Conservation (phyloP, 1,140 invertebrate species). For the Prorops nasuta region DNA sequence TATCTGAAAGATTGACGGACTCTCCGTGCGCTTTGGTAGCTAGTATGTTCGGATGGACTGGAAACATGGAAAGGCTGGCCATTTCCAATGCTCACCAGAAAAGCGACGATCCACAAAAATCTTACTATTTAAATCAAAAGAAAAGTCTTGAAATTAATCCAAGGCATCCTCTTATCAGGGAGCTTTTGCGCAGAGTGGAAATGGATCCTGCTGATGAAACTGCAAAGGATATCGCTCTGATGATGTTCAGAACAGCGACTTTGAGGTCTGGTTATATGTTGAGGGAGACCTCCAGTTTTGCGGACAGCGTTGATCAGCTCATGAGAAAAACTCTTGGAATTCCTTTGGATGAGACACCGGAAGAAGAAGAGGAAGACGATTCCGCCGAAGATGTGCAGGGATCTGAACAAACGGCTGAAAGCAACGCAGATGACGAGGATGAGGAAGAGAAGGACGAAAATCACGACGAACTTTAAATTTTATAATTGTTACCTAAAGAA, state of each 20-base stretch:
- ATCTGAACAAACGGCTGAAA: constrained; percentile 53
- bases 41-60: constrained; percentile 95
- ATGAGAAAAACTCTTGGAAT: constrained; percentile 82
- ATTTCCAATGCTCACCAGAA: constrained; percentile 97
- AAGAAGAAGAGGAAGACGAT: constrained; percentile 61
- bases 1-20: constrained; percentile 87
- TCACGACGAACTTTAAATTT: constrained; percentile 45
- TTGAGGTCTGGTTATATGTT: constrained; percentile 88
- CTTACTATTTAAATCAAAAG: constrained; percentile 93
- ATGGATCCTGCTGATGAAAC: constrained; percentile 75
- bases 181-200: constrained; percentile 81
- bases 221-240: constrained; percentile 83
- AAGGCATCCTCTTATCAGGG: constrained; percentile 91
- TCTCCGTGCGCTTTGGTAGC: constrained; percentile 98
- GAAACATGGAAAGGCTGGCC: constrained; percentile 98
- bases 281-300: constrained; percentile 83
- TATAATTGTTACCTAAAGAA: constrained; percentile 16
- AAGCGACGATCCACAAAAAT: constrained; percentile 85
- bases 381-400: constrained; percentile 60
- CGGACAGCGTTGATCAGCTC: constrained; percentile 83
- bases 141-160: constrained; percentile 98
- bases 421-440: constrained; percentile 55
- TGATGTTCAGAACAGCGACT: constrained; percentile 94
- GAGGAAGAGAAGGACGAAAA: constrained; percentile 32
- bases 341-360: constrained; percentile 69